Conservation (phyloP, 2,797 vertebrate species). For the Odontamblyopus lacepedii region DNA sequence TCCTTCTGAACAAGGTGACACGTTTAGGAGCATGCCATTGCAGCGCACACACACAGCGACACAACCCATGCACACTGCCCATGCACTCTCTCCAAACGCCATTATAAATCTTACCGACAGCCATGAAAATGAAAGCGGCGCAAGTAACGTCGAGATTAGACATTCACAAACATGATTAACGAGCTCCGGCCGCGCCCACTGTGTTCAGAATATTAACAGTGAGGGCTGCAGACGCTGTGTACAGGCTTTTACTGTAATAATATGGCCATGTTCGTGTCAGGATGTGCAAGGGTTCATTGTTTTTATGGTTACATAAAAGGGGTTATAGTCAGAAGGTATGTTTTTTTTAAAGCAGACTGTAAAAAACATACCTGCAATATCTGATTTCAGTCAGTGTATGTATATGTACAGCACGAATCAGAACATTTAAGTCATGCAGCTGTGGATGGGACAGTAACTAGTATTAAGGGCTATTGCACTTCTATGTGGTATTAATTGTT, state of each 20-base stretch:
- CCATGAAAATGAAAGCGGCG: slow-evolving; percentile 79
- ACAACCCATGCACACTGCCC: slow-evolving; percentile 30
- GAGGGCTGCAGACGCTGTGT: slow-evolving; percentile 44
- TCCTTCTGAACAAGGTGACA: slow-evolving; percentile 65
- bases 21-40: slow-evolving; percentile 58
- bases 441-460: too few relatives aligned
- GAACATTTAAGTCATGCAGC: too few relatives aligned
- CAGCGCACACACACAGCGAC: slow-evolving; percentile 33
- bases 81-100: slow-evolving; percentile 62
- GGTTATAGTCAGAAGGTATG: too few relatives aligned
- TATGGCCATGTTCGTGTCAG: not conserved
- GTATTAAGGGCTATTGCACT: too few relatives aligned
- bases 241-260: not conserved
- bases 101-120: slow-evolving; percentile 84
- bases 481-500: too few relatives aligned
- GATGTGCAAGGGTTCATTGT: not conserved
- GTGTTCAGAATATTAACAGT: slow-evolving; percentile 79
- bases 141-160: slow-evolving; percentile 83
- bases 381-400: not conserved
- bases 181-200: slow-evolving; percentile 67
- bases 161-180: slow-evolving; percentile 85
- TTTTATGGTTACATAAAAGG: not conserved
- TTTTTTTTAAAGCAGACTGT: too few relatives aligned
- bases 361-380: too few relatives aligned
- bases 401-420: not conserved